Base-by-base conservation (phyloP, 2,797 vertebrate genomes). In the Danio kyathit region DNA sequence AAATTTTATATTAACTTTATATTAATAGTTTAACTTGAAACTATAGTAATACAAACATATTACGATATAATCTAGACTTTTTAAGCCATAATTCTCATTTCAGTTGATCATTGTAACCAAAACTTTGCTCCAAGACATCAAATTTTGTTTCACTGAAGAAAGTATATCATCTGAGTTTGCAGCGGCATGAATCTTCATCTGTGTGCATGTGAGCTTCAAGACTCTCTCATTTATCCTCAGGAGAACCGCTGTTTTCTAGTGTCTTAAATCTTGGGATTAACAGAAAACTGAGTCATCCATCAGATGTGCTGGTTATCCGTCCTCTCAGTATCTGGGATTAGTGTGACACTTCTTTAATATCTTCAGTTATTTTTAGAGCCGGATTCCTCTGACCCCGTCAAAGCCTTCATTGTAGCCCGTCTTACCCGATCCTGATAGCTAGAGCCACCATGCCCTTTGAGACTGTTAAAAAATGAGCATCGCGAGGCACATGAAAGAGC, bases 361-460 rank as follows among this genome's bases (percentile, higher is more conserved):
- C 67, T 72, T 14, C 75, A 44, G 72, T 67, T 69, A 73, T 69
- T 77, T 77, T 80, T 73, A 78, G 75, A 44, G 56, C 19, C 19
- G 2, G 48, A 65, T 52, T 83, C 66, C 57, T 74, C 51, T 51
- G 69, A 75, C 67, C 74, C 52, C 1, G n/a, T 61, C 69, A 71
- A 66, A 75, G 73, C 40, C 40, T 44, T 71, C 21, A 16, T 11
- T 46, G 46, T 72, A 49, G 49, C 19, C 48, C 19, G 4, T 71
- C 75, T 79, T 40, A n/a, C 16, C 52, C 52, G 61, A 69, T 46
- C 29, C 7, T 76, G 14, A 66, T 65, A 49, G 43, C 70, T 48
- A 64, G 54, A 10, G 48, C 21, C 73, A 85, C 89, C 78, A 88
- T 84, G 74, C 56, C 90, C 88, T 89, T 90, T 89, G 85, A 87